Percentiles rank a stretch among this genome's conserved stretches.
Evolutionary conservation across 1,140 invertebrate species (phyloP).

Genomic region (Aphelenchoides avenae): DNA sequence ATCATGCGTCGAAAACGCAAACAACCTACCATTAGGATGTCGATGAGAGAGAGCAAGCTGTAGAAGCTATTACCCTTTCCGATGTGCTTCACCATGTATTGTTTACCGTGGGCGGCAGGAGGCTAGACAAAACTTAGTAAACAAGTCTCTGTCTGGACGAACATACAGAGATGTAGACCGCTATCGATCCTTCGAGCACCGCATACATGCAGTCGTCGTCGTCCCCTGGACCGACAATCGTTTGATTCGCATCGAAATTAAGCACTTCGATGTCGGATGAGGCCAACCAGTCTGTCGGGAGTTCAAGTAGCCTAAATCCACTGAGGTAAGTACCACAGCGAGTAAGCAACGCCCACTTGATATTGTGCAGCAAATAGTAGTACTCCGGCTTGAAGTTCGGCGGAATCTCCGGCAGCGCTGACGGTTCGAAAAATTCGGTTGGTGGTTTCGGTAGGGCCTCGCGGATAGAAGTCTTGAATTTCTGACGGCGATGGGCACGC

Average conservation of each 20-base stretch:
- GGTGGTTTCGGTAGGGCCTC: conserved; percentile 32
- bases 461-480: conserved; percentile 32
- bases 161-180: conserved; percentile 80
- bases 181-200: conserved; percentile 71
- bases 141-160: conserved; percentile 17
- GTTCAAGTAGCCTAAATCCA: conserved; percentile 53
- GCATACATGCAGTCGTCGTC: conserved; percentile 81
- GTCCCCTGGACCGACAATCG: conserved; percentile 67
- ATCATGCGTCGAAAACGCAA: conserved; percentile 27
- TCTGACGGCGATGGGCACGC: conserved; percentile 30
- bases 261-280: conserved; percentile 49
- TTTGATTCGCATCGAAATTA: conserved; percentile 39
- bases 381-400: conserved; percentile 42
- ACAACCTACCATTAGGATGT: conserved; percentile 81
- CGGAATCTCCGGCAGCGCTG: conserved; percentile 43
- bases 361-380: conserved; percentile 45
- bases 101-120: conserved; percentile 54
- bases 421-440: conserved; percentile 45
- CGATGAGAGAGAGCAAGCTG: conserved; percentile 89
- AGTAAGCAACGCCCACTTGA: no score
- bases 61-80: conserved; percentile 88
- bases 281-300: conserved; percentile 48
- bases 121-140: no score
- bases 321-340: no score
- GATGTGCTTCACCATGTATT: conserved; percentile 76